Percentiles rank a stretch among this genome's conserved stretches.
These are phyloP conservation scores for Otocyon megalotis DNA, from an alignment of 2,113 vertebrate genomes.

Conservation along the genomic window DNA sequence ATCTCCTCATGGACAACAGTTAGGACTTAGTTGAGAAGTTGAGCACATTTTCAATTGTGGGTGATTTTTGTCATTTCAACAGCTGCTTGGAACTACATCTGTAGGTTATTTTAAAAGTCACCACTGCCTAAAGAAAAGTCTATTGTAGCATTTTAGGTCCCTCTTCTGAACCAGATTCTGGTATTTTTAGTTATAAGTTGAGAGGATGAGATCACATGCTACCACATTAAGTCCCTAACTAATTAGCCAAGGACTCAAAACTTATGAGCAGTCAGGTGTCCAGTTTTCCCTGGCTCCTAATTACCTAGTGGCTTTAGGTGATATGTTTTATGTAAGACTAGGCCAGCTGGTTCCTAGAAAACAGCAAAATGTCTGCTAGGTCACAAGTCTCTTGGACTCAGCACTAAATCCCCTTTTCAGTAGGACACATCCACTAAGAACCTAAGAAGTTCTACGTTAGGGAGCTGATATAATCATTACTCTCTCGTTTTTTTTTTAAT, in stretches of 20 bases:
- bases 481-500: neutral
- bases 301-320: neutral
- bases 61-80: neutral
- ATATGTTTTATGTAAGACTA: neutral
- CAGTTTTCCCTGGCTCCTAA: neutral
- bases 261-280: neutral
- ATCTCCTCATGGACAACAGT: neutral
- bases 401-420: neutral
- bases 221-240: neutral
- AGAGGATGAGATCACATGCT: neutral
- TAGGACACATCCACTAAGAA: neutral
- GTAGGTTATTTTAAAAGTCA: neutral
- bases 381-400: neutral
- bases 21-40: slow-evolving; percentile 29
- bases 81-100: neutral
- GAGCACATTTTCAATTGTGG: slow-evolving; percentile 23
- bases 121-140: neutral
- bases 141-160: neutral
- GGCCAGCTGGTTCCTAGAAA: neutral
- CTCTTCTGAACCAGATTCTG: slow-evolving; percentile 1
- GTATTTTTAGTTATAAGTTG: neutral
- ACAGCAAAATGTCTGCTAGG: neutral
- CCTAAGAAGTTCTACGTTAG: neutral
- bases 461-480: neutral
- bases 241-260: neutral